Evolutionary conservation across 2,888 invertebrate genomes (phyloP).

Genomic region (Aphrophora alni): DNA sequence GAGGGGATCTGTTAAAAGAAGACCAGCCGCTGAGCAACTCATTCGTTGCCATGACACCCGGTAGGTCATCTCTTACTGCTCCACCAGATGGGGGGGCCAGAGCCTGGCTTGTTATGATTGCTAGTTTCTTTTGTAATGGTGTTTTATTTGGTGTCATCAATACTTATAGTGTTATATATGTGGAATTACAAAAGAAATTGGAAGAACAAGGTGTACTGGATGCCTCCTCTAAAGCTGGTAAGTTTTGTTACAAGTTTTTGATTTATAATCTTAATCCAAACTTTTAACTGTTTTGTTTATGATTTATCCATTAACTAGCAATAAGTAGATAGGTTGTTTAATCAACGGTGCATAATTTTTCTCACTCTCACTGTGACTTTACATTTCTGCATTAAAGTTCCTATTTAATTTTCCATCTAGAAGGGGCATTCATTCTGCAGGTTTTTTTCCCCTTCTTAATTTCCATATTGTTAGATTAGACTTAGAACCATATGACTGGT

Average conservation of each 20-base stretch:
- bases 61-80: background rate
- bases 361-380: too few species aligned
- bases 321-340: too few species aligned
- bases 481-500: too few species aligned
- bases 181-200: slow-evolving; percentile 70
- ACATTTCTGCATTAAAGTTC: too few species aligned
- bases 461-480: too few species aligned
- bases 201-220: slow-evolving; percentile 69
- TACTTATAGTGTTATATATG: slow-evolving; percentile 82
- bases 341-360: too few species aligned
- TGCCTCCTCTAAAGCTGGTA: slow-evolving; percentile 83
- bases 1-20: background rate
- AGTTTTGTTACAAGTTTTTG: slow-evolving; percentile 56
- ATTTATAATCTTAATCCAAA: too few species aligned
- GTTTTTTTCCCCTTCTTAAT: too few species aligned
- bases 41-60: background rate
- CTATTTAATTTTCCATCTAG: too few species aligned
- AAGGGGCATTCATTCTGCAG: too few species aligned
- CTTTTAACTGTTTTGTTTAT: background rate
- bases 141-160: slow-evolving; percentile 91
- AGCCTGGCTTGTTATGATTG: slow-evolving; percentile 82
- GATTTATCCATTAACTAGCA: too few species aligned
- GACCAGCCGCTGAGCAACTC: background rate
- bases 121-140: slow-evolving; percentile 88
- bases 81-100: slow-evolving; percentile 79